Base-by-base conservation (phyloP, 2,888 invertebrate species). In the Metopia argyrocephala region DNA sequence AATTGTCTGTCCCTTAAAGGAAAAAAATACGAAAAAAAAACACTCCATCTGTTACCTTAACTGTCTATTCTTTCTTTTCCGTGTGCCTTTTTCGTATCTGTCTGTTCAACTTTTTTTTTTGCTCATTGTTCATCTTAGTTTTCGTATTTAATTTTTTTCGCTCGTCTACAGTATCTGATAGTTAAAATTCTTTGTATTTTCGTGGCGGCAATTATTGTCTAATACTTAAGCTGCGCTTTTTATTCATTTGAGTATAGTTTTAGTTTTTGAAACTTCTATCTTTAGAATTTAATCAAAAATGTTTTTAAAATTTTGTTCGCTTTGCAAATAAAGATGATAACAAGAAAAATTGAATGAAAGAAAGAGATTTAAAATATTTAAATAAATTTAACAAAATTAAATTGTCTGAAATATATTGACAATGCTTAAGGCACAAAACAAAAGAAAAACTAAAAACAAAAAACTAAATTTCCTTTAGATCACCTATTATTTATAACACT, bases 201-300 rank as follows among this genome's bases (percentile, higher is more conserved):
- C 73, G 70, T 80, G 82, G 73, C 81, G 75, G 78, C 82, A 83
- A 80, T 80, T 80, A 75, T 68, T 52, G 69, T 78, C 82, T 80
- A 82, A 84, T 83, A 78, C 79, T 73, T 75, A 59, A 5, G 6
- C 15, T n/a, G 18, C 25, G 6, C 15, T 15, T n/a, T 71, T 65
- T 71, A 78, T 78, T 57, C 12, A 9, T 12, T 9, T 31, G 3
- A 31, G n/a, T n/a, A n/a, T n/a, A n/a, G n/a, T n/a, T n/a, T n/a
- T n/a, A n/a, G n/a, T 62, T 31, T 9, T 28, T 62, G 21, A 70
- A 76, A 65, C 61, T 56, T 65, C 46, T 70, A 57, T 70, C 66
- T 48, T 20, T 27, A 68, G 38, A 71, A 61, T 50, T 65, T 76
- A 61, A 79, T 61, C 48, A 76, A 12, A 1, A 31, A 31, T 38